These are phyloP conservation scores for Phocoena phocoena DNA, from an alignment of 2,113 vertebrate genomes.

Conservation along the genomic window DNA sequence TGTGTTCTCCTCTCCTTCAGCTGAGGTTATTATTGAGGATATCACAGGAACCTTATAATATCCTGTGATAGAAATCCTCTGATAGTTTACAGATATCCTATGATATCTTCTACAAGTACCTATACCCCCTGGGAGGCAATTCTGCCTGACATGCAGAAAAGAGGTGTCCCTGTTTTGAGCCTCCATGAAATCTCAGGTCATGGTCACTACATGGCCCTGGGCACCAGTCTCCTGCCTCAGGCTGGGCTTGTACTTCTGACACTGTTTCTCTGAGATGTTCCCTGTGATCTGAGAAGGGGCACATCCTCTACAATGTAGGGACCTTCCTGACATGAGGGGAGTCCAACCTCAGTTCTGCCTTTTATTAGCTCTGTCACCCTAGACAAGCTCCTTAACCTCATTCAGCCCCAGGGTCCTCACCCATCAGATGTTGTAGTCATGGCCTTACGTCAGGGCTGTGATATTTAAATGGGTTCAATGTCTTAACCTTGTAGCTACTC, in stretches of 20 bases:
- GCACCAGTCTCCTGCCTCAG: rapidly evolving
- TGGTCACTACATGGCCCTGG: rapidly evolving
- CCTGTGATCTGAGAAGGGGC: rapidly evolving
- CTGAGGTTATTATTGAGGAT: rapidly evolving
- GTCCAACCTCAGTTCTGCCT: rapidly evolving
- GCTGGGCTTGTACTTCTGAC: background rate
- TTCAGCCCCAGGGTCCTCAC: rapidly evolving
- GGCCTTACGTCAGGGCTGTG: too few species aligned
- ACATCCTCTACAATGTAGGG: rapidly evolving
- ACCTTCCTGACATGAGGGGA: rapidly evolving
- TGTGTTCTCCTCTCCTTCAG: background rate
- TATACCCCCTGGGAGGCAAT: rapidly evolving
- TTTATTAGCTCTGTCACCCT: background rate
- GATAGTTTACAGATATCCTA: background rate
- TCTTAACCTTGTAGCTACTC: rapidly evolving
- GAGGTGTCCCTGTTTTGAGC: background rate
- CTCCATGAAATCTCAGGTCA: rapidly evolving
- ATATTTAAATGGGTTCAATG: background rate
- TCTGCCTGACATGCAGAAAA: rapidly evolving
- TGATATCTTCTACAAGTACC: background rate
- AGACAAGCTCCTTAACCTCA: background rate
- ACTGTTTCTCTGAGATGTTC: background rate
- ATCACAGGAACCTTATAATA: too few species aligned
- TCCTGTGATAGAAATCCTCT: background rate
- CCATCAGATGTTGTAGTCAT: rapidly evolving